Percentiles rank a stretch among this genome's conserved stretches.
These are phyloP conservation scores for Myxocyprinus asiaticus DNA, from an alignment of 2,113 vertebrate genomes.

Conservation along the genomic window DNA sequence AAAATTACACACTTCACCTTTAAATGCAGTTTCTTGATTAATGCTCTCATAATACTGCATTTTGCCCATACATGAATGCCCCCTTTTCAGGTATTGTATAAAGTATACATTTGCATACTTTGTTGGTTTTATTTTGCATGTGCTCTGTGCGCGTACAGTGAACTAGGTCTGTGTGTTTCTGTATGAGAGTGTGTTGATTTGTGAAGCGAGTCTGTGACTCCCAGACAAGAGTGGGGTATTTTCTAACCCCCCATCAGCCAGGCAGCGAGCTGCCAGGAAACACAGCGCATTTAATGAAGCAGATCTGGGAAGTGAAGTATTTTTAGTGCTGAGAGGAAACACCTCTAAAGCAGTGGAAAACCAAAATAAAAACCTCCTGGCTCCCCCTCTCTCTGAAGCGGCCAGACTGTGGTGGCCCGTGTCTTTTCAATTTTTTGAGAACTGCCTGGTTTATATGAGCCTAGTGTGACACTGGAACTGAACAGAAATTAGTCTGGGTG, in stretches of 20 bases:
- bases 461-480: not conserved
- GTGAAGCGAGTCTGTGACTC: conserved; percentile 36
- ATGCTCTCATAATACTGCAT: too few species aligned
- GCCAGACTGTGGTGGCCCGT: not conserved
- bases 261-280: conserved; percentile 68
- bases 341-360: conserved; percentile 51
- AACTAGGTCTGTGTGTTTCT: conserved; percentile 9
- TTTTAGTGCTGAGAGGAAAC: conserved; percentile 71
- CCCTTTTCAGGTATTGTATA: too few species aligned
- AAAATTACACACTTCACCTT: too few species aligned
- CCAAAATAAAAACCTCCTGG: conserved; percentile 16
- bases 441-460: conserved; percentile 20
- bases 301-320: conserved; percentile 69
- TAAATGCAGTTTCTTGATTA: too few species aligned
- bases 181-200: conserved; percentile 28
- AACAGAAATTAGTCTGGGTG: not conserved
- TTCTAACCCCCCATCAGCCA: conserved; percentile 41
- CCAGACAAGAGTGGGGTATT: conserved; percentile 32
- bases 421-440: conserved; percentile 19
- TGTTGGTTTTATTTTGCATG: not conserved
- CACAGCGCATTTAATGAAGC: conserved; percentile 68
- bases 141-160: not conserved
- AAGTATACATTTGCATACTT: too few species aligned
- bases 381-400: conserved; percentile 12
- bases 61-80: too few species aligned